Conservation (phyloP, 2,797 vertebrate genomes). For the Peromyscus eremicus region DNA sequence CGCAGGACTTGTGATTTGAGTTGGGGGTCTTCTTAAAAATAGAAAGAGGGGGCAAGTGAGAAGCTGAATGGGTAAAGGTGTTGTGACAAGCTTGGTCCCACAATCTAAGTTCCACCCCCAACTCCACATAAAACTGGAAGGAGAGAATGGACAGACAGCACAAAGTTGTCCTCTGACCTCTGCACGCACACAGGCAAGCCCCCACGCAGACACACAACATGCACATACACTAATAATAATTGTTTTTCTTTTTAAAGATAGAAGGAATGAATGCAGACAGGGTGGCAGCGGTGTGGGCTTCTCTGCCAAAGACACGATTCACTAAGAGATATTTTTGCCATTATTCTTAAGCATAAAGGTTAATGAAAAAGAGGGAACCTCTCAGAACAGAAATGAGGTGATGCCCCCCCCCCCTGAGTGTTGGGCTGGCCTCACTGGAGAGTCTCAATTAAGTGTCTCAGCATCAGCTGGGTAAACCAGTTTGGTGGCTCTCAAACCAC, state of each 20-base stretch:
- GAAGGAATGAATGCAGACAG: not conserved
- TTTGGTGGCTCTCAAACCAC: not conserved
- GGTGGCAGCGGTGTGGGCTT: not conserved
- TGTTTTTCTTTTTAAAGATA: not conserved
- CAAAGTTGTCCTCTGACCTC: not conserved
- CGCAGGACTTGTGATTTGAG: not conserved
- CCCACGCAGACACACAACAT: rapidly evolving
- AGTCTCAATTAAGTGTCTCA: not conserved
- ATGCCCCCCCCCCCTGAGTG: not conserved
- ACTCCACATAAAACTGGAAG: not conserved
- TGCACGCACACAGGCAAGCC: not conserved
- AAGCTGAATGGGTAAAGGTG: not conserved
- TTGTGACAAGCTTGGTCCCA: too few relatives aligned
- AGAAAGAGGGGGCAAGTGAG: not conserved
- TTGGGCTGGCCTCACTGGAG: not conserved
- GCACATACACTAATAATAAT: not conserved
- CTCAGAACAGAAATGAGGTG: too few relatives aligned
- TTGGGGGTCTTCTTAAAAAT: not conserved
- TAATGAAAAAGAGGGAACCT: not conserved
- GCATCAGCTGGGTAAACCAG: not conserved
- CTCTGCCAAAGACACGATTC: not conserved
- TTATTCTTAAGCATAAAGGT: not conserved
- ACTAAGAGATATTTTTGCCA: not conserved
- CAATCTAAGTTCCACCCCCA: not conserved
- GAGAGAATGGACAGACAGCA: not conserved